phyloP scores from a whole-genome alignment of 2,797 vertebrate species.

The Philypnodon macrostomus region DNA sequence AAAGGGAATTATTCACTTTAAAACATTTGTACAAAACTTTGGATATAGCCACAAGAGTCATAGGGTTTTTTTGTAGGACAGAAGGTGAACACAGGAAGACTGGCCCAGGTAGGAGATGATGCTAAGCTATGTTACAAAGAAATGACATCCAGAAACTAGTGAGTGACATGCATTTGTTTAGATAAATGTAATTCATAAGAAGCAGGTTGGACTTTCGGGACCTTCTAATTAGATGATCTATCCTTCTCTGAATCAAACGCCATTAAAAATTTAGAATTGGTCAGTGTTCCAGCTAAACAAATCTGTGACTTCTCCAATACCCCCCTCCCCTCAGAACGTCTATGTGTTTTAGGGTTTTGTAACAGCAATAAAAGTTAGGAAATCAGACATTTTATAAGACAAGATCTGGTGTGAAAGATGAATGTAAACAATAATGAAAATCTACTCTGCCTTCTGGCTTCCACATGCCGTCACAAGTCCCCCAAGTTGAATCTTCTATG shows the following conservation, averaged over 20 bases:
- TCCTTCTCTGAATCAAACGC: neutral
- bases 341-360: constrained; percentile 20
- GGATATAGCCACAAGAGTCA: constrained; percentile 87
- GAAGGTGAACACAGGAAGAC: constrained; percentile 46
- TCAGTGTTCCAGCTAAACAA: constrained; percentile 1
- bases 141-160: constrained; percentile 45
- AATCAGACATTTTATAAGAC: constrained; percentile 35
- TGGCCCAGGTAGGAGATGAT: constrained; percentile 62
- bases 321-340: constrained; percentile 9
- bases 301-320: constrained; percentile 15
- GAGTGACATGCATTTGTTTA: constrained; percentile 54
- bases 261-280: neutral
- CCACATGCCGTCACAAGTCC: constrained; percentile 56
- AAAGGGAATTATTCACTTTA: constrained; percentile 93
- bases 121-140: constrained; percentile 74
- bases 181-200: constrained; percentile 68
- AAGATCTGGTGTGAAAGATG: constrained; percentile 23
- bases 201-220: constrained; percentile 63
- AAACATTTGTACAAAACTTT: constrained; percentile 97
- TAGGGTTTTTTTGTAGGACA: constrained; percentile 6
- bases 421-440: constrained; percentile 35
- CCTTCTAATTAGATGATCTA: constrained; percentile 36
- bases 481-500: constrained; percentile 7
- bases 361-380: constrained; percentile 42
- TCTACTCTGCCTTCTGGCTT: constrained; percentile 25